Conservation (phyloP, 2,113 vertebrate species). For the Cryptotis parvus region DNA sequence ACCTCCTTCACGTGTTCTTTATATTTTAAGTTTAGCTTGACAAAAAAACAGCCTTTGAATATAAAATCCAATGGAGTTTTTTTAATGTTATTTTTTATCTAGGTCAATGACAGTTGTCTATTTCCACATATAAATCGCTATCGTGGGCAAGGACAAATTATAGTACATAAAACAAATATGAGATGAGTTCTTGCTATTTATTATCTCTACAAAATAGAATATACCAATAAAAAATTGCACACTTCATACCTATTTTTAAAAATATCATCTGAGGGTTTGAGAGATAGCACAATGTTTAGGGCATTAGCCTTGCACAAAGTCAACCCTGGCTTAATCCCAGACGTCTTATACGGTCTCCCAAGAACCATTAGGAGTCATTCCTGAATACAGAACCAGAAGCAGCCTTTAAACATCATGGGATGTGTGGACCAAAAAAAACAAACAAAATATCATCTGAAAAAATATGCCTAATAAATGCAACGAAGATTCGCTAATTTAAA, state of each 20-base stretch:
- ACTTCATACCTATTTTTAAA: constrained; percentile 9
- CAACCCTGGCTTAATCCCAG: no score
- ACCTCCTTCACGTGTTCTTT: not conserved
- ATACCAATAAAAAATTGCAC: constrained; percentile 4
- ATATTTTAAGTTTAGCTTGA: constrained; percentile 45
- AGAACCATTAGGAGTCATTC: no score
- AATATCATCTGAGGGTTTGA: not conserved
- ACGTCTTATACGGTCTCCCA: no score
- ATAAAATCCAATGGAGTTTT: not conserved
- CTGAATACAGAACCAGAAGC: no score
- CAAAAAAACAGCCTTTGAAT: constrained; percentile 6
- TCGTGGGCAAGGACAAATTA: constrained; percentile 46
- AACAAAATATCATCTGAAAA: not conserved
- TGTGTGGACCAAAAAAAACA: no score
- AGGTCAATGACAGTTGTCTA: constrained; percentile 25
- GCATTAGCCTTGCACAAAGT: no score
- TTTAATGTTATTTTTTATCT: not conserved
- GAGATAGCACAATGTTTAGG: no score
- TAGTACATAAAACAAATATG: not conserved
- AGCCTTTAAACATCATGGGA: no score
- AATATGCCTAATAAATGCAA: not conserved
- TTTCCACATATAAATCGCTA: constrained; percentile 33
- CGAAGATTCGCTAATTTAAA: constrained; percentile 2
- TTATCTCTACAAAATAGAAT: not conserved
- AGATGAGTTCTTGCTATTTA: constrained; percentile 3